Base-by-base conservation (phyloP, 2,113 vertebrate genomes). In the Fregetta grallaria region DNA sequence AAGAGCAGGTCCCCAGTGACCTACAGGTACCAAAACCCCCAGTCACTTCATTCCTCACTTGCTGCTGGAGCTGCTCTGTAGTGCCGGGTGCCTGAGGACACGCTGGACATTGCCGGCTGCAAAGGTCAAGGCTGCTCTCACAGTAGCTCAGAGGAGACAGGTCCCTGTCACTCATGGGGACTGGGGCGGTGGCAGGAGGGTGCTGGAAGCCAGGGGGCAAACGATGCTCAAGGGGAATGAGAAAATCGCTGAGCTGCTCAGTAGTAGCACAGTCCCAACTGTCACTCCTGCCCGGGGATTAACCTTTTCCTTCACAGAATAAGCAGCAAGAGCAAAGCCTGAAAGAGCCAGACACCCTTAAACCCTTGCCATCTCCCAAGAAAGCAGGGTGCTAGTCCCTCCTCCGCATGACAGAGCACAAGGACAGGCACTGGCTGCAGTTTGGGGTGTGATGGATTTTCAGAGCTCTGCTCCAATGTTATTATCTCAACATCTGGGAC, bases 361-460 rank as follows among this genome's bases (percentile, higher is more conserved):
- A 79, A 68, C 50, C 11, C n/a, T 34, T 32, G 50, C 25, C 34
- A 7, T 10, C 40, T 18, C 44, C 56, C 34, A 38, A 3, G 25
- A 34, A 32, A 50, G 15, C 3, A 15, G 47, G 17, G 11, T 53
- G 25, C 29, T 47, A 5, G 36, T 47, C 17, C 22, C 26, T 88
- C 15, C 52, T 70, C 29, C 1, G 0, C 2, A 0, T 1, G 8
- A 25, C 11, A 5, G 67, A 47, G 26, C 42, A 15, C 36, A 62
- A 40, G 13, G 30, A 27, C 38, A 34, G 52, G 26, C 45, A 16
- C 10, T 22, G 27, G 15, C 52, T 75, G 58, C 53, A 12, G 2
- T 9, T 13, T 8, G 19, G 23, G 23, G 9, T 7, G 13, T 14
- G 78, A 49, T 10, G 61, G 25, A 11, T 21, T 74, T 38, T 76